phyloP scores from a whole-genome alignment of 2,113 vertebrate species.

The Bujurquina vittata region DNA sequence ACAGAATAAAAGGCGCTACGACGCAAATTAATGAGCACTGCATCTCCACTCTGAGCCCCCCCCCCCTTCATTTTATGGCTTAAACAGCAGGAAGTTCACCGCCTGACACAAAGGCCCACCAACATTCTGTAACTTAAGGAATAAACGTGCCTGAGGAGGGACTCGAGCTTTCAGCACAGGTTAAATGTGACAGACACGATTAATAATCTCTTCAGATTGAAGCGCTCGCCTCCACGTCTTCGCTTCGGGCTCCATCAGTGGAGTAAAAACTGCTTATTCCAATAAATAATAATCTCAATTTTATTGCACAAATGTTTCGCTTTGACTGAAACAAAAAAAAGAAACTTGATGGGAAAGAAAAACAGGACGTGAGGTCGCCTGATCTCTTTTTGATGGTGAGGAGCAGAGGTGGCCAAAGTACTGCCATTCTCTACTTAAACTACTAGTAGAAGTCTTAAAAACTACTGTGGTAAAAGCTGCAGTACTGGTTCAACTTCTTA shows the following conservation, averaged over 20 bases:
- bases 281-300: not conserved
- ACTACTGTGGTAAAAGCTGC: too few relatives aligned
- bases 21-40: not conserved
- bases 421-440: too few relatives aligned
- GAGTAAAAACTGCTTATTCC: not conserved
- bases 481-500: too few relatives aligned
- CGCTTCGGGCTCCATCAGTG: not conserved
- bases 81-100: too few relatives aligned
- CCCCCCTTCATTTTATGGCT: not conserved
- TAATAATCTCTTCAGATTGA: not conserved
- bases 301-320: not conserved
- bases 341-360: not conserved
- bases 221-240: not conserved
- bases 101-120: not conserved
- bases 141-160: not conserved
- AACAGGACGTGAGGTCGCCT: slow-evolving; percentile 12
- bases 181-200: not conserved
- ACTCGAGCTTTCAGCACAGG: not conserved
- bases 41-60: not conserved
- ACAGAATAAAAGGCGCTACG: too few relatives aligned
- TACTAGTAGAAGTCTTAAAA: too few relatives aligned
- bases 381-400: not conserved
- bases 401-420: not conserved
- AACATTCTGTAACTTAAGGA: not conserved
- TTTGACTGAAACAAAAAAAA: accelerated